Conservation (phyloP, 2,113 vertebrate genomes). For the Axis porcinus region DNA sequence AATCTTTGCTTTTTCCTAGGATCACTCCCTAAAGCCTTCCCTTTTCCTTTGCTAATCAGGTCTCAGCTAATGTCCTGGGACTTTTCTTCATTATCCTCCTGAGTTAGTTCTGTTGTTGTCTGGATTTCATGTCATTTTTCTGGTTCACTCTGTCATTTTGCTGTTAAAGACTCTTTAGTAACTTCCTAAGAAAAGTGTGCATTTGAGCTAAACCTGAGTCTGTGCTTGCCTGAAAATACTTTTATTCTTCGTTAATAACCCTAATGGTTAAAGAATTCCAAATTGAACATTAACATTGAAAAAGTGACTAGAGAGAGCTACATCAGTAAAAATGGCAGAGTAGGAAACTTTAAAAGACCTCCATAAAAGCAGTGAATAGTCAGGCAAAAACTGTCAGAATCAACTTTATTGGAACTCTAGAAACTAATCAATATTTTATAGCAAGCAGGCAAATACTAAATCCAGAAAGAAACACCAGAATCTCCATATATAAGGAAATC, state of each 20-base stretch:
- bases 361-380: background rate
- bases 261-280: background rate
- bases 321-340: background rate
- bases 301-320: background rate
- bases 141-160: background rate
- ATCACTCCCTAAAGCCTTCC: background rate
- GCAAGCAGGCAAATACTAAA: background rate
- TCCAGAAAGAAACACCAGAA: background rate
- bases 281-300: background rate
- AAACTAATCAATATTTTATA: background rate
- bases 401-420: background rate
- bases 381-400: background rate
- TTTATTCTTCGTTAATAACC: background rate
- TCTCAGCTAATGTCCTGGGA: background rate
- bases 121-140: background rate
- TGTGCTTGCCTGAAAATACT: background rate
- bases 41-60: background rate
- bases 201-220: background rate
- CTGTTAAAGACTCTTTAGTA: background rate
- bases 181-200: background rate
- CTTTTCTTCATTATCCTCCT: background rate
- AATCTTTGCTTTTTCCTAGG: background rate
- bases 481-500: background rate
- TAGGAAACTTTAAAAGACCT: background rate
- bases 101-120: background rate